These are phyloP conservation scores for Cylas formicarius DNA, from an alignment of 1,140 invertebrate species.

Conservation along the genomic window DNA sequence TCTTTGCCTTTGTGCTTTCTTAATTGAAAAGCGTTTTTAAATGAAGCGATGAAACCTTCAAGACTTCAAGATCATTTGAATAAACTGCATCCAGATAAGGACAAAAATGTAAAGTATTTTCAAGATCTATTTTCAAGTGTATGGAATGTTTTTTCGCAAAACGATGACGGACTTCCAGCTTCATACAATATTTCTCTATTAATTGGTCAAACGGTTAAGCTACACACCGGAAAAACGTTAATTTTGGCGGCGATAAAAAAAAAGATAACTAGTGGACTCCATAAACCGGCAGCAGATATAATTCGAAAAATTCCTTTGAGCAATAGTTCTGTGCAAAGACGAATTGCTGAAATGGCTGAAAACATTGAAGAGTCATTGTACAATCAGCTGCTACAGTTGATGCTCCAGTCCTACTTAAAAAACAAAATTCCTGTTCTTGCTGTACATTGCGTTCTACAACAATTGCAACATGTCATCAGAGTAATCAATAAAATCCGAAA, in stretches of 20 bases:
- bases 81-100: conserved; percentile 35
- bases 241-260: conserved; percentile 36
- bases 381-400: conserved; percentile 23
- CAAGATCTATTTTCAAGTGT: conserved; percentile 25
- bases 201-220: conserved; percentile 37
- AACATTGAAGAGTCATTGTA: conserved; percentile 37
- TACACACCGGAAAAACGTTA: conserved; percentile 34
- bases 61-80: conserved; percentile 33
- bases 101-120: conserved; percentile 31
- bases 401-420: conserved; percentile 19
- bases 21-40: conserved; percentile 27
- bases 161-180: conserved; percentile 35
- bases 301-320: conserved; percentile 38
- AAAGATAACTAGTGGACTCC: conserved; percentile 34
- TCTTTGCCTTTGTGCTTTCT: conserved; percentile 25
- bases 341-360: conserved; percentile 25
- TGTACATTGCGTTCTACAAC: conserved; percentile 19
- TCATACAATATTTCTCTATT: conserved; percentile 40
- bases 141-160: conserved; percentile 14
- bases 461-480: conserved; percentile 27
- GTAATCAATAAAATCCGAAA: conserved; percentile 32
- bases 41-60: conserved; percentile 35
- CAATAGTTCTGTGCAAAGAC: conserved; percentile 33
- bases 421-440: conserved; percentile 17
- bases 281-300: conserved; percentile 37